Evolutionary conservation across 2,113 vertebrate species (phyloP).

Genomic region (Rhea pennata): DNA sequence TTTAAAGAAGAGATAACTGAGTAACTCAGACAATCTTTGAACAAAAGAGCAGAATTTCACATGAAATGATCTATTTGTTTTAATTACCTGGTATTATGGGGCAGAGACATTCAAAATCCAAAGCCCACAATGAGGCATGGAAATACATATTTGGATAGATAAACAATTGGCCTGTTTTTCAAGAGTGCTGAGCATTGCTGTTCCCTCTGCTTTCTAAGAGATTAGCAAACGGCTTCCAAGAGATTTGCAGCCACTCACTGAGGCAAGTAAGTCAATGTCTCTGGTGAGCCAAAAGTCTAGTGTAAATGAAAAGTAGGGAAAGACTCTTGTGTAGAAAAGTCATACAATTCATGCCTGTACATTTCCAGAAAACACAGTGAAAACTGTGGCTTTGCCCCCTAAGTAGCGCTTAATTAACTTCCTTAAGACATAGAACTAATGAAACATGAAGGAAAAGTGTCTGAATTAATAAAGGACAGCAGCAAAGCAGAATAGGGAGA

Average conservation of each 20-base stretch:
- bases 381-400: not conserved
- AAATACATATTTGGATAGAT: not conserved
- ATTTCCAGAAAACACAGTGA: not conserved
- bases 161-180: not conserved
- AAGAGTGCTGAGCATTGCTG: not conserved
- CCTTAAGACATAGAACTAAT: not conserved
- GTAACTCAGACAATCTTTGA: not conserved
- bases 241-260: not conserved
- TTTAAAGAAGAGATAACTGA: not conserved
- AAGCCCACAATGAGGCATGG: not conserved
- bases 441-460: not conserved
- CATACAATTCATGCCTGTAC: not conserved
- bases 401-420: not conserved
- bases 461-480: not conserved
- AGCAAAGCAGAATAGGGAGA: not conserved
- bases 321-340: not conserved
- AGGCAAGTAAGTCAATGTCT: not conserved
- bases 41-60: not conserved
- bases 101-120: not conserved
- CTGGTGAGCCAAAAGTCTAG: not conserved
- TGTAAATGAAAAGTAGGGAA: not conserved
- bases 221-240: not conserved
- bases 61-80: not conserved
- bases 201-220: not conserved
- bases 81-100: not conserved